Base-by-base conservation (phyloP, 2,113 vertebrate species). In the Micronycteris hirsuta region DNA sequence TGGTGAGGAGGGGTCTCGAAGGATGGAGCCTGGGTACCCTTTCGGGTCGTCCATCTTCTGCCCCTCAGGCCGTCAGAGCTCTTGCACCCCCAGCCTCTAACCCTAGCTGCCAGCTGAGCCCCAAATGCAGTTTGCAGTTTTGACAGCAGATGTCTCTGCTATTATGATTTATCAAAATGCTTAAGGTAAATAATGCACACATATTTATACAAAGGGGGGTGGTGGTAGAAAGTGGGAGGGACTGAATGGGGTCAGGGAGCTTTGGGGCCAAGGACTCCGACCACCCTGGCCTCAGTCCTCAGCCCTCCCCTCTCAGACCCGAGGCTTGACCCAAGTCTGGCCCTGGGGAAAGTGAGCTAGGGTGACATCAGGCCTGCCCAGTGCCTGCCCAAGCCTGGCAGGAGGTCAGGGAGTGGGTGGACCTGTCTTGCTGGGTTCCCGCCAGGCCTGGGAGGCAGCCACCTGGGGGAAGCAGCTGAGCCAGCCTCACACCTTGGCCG, bases 101-200 rank as follows among this genome's bases (percentile, higher is more conserved):
- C 17, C 9, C 0, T 13, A 0, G 56, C 38, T 24, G 16, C 93
- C 97, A 58, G 89, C 90, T 80, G 93, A 95, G 94, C 93, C 96
- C 94, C 36, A 87, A 98, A 98, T 99, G 98, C 98, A 99, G 98
- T 99, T 98, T 99, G 98, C 98, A 98, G 98, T 99, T 98, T 98
- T 99, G 98, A 99, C 98, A 98, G 98, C 98, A 99, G 98, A 98
- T 99, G 98, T 98, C 98, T 98, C 98, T 98, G 98, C 98, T 98
- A 99, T 99, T 98, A 99, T 99, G 98, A 99, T 99, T 99, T 99
- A 99, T 98, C 98, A 98, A 98, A 98, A 98, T 98, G 98, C 98
- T 98, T 98, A 98, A 98, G 98, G 98, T 98, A 98, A 98, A 98
- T 98, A 98, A 98, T 98, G 97, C 98, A 98, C 98, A 98, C 98